Evolutionary conservation across 2,888 invertebrate species (phyloP).

Genomic region (Vandiemenella viatica): DNA sequence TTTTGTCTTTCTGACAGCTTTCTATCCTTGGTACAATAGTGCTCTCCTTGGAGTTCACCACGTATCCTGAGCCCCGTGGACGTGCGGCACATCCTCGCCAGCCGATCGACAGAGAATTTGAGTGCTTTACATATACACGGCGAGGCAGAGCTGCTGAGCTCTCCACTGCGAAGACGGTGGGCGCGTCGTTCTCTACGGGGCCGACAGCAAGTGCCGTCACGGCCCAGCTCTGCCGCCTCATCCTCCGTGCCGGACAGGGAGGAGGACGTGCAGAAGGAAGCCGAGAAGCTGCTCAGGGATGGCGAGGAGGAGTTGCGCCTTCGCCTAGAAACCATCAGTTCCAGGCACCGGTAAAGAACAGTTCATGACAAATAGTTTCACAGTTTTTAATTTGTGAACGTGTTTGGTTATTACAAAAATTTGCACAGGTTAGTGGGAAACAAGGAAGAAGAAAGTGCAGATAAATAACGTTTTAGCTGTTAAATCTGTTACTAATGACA

Average conservation of each 20-base stretch:
- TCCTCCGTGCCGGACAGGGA: conserved; percentile 11
- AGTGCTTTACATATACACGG: conserved; percentile 19
- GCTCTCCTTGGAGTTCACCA: conserved; percentile 34
- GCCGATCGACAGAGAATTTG: conserved; percentile 31
- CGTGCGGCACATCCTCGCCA: conserved; percentile 29
- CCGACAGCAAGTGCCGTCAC: conserved; percentile 11
- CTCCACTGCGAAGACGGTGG: conserved; percentile 26
- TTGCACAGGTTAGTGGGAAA: too few species aligned
- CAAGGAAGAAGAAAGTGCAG: too few species aligned
- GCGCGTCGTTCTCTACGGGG: conserved; percentile 24
- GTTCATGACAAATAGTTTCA: not conserved
- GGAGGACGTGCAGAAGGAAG: conserved; percentile 19
- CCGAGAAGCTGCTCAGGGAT: conserved; percentile 22
- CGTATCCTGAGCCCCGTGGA: conserved; percentile 32
- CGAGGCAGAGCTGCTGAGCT: conserved; percentile 24
- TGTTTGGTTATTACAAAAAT: too few species aligned
- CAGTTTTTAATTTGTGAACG: too few species aligned
- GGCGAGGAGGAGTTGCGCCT: conserved; percentile 24
- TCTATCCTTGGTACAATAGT: too few species aligned
- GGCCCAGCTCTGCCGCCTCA: conserved; percentile 6
- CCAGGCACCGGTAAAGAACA: conserved; percentile 22
- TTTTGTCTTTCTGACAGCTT: conserved; percentile 5
- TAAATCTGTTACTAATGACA: too few species aligned
- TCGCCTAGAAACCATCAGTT: conserved; percentile 23
- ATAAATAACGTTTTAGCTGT: too few species aligned